phyloP scores from a whole-genome alignment of 1,140 invertebrate species.

The Amyelois transitella region DNA sequence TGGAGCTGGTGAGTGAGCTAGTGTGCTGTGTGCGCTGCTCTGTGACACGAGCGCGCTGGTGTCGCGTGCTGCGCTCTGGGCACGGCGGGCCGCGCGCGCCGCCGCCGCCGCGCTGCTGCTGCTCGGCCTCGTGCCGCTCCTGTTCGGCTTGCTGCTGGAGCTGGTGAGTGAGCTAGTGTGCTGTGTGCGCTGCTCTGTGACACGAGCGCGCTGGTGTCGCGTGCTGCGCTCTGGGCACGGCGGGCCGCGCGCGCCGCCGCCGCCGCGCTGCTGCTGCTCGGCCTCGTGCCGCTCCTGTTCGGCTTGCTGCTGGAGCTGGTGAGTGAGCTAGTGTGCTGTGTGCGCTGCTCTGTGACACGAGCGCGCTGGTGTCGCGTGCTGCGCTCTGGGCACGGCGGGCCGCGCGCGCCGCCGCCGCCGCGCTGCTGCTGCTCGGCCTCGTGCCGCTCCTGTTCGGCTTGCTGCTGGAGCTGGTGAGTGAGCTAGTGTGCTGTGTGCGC shows the following conservation, averaged over 20 bases:
- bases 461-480: slow-evolving; percentile 87
- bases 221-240: slow-evolving; percentile 84
- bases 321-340: slow-evolving; percentile 9
- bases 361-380: slow-evolving; percentile 82
- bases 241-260: slow-evolving; percentile 81
- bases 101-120: slow-evolving; percentile 85
- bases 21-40: background rate
- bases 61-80: slow-evolving; percentile 85
- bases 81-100: slow-evolving; percentile 79
- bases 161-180: slow-evolving; percentile 75
- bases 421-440: slow-evolving; percentile 88
- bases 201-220: slow-evolving; percentile 79
- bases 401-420: slow-evolving; percentile 82
- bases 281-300: slow-evolving; percentile 93
- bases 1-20: slow-evolving; percentile 84
- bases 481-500: background rate
- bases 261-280: slow-evolving; percentile 87
- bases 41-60: slow-evolving; percentile 76
- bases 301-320: slow-evolving; percentile 94
- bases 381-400: slow-evolving; percentile 84
- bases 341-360: slow-evolving; percentile 9
- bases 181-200: background rate
- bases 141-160: slow-evolving; percentile 94
- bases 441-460: slow-evolving; percentile 95
- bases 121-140: slow-evolving; percentile 92